Percentiles rank a stretch among this genome's conserved stretches.
Conservation (phyloP, 2,797 vertebrate genomes). For the Enteromius paludinosus region DNA sequence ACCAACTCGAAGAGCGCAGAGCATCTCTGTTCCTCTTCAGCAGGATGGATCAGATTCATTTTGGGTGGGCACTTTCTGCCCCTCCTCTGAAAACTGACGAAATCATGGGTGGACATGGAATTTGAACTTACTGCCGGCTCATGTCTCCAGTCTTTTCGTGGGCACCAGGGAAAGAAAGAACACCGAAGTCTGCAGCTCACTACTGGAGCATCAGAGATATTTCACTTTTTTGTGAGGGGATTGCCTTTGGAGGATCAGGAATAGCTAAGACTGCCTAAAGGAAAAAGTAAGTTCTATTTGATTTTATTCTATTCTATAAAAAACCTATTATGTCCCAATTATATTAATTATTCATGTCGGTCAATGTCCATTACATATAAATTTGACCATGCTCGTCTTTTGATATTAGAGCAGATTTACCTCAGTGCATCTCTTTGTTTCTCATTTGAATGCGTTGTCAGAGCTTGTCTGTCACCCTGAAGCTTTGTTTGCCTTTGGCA, state of each 20-base stretch:
- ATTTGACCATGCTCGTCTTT: not conserved
- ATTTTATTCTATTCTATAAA: not conserved
- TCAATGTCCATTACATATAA: not conserved
- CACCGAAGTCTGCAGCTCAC: slow-evolving; percentile 41
- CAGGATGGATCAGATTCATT: slow-evolving; percentile 18
- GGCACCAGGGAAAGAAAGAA: slow-evolving; percentile 68
- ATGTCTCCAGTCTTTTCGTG: slow-evolving; percentile 69
- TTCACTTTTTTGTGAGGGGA: slow-evolving; percentile 16
- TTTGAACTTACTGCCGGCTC: slow-evolving; percentile 89
- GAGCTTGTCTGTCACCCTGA: not conserved
- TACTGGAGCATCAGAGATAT: slow-evolving; percentile 32
- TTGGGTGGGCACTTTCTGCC: slow-evolving; percentile 69
- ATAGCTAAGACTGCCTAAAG: not conserved
- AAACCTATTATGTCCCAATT: not conserved
- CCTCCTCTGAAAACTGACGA: slow-evolving; percentile 84
- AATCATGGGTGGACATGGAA: slow-evolving; percentile 85
- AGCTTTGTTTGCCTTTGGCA: slow-evolving; percentile 28
- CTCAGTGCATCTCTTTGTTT: slow-evolving; percentile 11
- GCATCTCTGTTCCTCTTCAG: slow-evolving; percentile 14
- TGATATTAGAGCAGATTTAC: not conserved
- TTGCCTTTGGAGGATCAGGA: slow-evolving; percentile 9
- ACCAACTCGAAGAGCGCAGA: not conserved
- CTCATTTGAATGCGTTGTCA: not conserved
- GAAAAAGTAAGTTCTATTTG: not conserved
- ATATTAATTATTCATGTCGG: not conserved